phyloP scores from a whole-genome alignment of 1,140 invertebrate species.

The Drosophila kohkoa region DNA sequence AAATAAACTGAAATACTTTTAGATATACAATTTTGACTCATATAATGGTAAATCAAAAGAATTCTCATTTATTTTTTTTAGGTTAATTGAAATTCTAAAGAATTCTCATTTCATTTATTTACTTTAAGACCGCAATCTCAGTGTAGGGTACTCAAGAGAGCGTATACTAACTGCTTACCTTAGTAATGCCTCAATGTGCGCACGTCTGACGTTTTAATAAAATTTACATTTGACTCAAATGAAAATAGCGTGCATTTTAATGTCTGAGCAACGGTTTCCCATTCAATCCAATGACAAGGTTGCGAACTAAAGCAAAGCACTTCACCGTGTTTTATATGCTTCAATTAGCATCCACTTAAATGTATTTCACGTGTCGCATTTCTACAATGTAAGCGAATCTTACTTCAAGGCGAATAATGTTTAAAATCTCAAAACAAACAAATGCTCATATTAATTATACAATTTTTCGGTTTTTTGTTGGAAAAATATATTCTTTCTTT shows the following conservation, averaged over 20 bases:
- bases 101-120: no score
- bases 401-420: no score
- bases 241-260: slow-evolving; percentile 73
- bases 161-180: background rate
- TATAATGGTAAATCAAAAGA: no score
- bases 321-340: no score
- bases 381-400: background rate
- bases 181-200: slow-evolving; percentile 26
- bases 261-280: slow-evolving; percentile 45
- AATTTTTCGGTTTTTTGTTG: no score
- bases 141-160: background rate
- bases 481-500: no score
- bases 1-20: no score
- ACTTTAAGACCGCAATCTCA: background rate
- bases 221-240: slow-evolving; percentile 76
- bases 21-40: no score
- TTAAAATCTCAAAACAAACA: no score
- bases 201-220: slow-evolving; percentile 73
- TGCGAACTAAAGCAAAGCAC: background rate
- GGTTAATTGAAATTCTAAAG: no score
- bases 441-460: no score
- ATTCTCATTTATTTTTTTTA: no score
- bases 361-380: background rate
- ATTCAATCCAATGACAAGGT: background rate
- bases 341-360: slow-evolving; percentile 4